Evolutionary conservation across 2,888 invertebrate genomes (phyloP), one percentile per base, ranked within the genome.

Genomic region (Archips crataeganus): DNA sequence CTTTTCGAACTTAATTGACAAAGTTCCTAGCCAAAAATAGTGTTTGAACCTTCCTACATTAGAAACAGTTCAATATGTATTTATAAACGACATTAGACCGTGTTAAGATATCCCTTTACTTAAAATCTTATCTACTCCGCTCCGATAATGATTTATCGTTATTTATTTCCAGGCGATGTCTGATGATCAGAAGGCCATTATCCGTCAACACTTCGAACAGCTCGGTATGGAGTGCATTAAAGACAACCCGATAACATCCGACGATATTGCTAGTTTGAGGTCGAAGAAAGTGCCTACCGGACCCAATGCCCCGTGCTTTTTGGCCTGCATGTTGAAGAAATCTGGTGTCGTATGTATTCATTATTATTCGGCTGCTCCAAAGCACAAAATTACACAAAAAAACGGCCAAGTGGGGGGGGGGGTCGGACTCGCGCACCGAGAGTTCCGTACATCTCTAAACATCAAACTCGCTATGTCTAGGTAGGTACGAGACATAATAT

Each of bases 241-340:
- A 62, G 89, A 86, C 3, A 79, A 80, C 42, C 73, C 78, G 0
- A 85, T 94, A 49, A 79, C 85, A 0, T 86, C 79, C 51, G 87
- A 87, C 0, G 94, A 94, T 75, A 87, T 93, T 3, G 77, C 32
- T 0, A 77, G 79, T 45, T 75, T 94, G 2, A 86, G 85, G 74
- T 70, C 81, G 9, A 86, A 79, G 57, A 84, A 88, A 71, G 6
- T 87, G 0, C 86, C 92, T 0, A 75, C 80, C 0, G 90, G 93
- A 0, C 82, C 85, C 0, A 89, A 90, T 4, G 89, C 80, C 0
- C 88, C 90, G 2, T 94, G 94, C 77, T 94, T 94, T 76, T 59
- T 94, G 47, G 89, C 92, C 0, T 94, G 94, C 69, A 57, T 93
- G 57, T 81, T 92, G 81, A 91, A 81, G 75, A 82, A 90, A 45